These are phyloP conservation scores for Drosophila kanapiae DNA, from an alignment of 1,140 invertebrate species.

Conservation along the genomic window DNA sequence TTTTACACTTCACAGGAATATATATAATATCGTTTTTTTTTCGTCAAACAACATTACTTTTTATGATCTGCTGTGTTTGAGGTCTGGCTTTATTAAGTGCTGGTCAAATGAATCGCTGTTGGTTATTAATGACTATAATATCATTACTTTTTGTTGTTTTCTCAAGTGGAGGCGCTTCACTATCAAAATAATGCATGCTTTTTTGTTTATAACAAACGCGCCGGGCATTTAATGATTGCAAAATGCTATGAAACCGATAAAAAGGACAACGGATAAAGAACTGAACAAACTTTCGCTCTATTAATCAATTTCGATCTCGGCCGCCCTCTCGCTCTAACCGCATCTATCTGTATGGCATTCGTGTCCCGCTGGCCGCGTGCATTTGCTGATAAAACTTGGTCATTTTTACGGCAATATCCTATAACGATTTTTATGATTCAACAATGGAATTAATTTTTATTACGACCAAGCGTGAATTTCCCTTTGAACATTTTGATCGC, in stretches of 20 bases:
- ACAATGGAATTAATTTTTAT: constrained; percentile 65
- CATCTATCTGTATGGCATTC: constrained; percentile 5
- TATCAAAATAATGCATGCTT: constrained; percentile 46
- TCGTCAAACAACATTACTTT: constrained; percentile 11
- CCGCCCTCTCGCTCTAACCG: constrained; percentile 15
- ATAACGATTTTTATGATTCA: constrained; percentile 54
- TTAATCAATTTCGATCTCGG: constrained; percentile 51
- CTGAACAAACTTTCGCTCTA: constrained; percentile 55
- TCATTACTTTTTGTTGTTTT: constrained; percentile 36
- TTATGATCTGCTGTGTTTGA: constrained; percentile 38
- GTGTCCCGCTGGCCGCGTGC: constrained; percentile 19
- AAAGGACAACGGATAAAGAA: constrained; percentile 38
- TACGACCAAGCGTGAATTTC: constrained; percentile 54
- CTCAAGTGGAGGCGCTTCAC: constrained; percentile 43
- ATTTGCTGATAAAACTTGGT: constrained; percentile 58
- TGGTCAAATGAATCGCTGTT: constrained; percentile 58
- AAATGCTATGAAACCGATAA: constrained; percentile 35
- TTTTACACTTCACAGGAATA: constrained; percentile 22
- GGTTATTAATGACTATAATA: constrained; percentile 58
- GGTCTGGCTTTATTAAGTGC: constrained; percentile 53
- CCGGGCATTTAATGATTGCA: constrained; percentile 30
- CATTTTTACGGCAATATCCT: constrained; percentile 58
- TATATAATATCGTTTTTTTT: constrained; percentile 3
- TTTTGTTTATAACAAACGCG: constrained; percentile 32
- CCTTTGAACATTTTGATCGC: constrained; percentile 51